These are phyloP conservation scores for Drosophila lowei DNA, from an alignment of 1,140 invertebrate species.

Conservation along the genomic window DNA sequence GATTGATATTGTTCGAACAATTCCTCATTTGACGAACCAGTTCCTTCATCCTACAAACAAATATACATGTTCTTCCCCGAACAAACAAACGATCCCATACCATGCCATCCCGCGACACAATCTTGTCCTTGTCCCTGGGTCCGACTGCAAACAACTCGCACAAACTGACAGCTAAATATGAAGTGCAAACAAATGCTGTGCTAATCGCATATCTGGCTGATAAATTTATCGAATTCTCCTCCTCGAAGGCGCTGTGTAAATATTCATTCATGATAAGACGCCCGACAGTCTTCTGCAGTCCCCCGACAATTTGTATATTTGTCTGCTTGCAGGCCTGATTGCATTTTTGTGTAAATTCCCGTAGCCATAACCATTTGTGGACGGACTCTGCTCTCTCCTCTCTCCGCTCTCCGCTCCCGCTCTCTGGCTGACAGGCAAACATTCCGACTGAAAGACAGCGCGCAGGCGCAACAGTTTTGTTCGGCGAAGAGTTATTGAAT, in stretches of 20 bases:
- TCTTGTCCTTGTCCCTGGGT: constrained; percentile 16
- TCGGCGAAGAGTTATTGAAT: constrained; percentile 31
- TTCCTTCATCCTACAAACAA: no score
- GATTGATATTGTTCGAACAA: no score
- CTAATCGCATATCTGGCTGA: constrained; percentile 40
- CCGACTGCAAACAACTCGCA: constrained; percentile 23
- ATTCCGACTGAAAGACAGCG: constrained; percentile 24
- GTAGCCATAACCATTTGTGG: constrained; percentile 30
- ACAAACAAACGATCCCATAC: constrained; percentile 1
- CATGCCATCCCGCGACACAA: constrained; percentile 11
- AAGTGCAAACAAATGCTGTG: constrained; percentile 33
- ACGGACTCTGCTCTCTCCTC: no score
- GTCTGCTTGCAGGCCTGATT: constrained; percentile 51
- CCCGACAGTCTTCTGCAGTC: constrained; percentile 13
- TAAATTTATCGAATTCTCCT: constrained; percentile 56
- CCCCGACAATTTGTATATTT: constrained; percentile 55
- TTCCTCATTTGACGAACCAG: no score
- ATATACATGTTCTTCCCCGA: no score
- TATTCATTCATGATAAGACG: constrained; percentile 63
- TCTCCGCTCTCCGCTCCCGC: not conserved
- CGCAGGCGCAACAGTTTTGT: constrained; percentile 34
- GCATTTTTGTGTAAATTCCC: constrained; percentile 74
- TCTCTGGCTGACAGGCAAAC: constrained; percentile 16
- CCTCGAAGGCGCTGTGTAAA: constrained; percentile 41
- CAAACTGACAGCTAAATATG: constrained; percentile 40